Base-by-base conservation (phyloP, 2,888 invertebrate species). In the Drosophila stalkeri region DNA sequence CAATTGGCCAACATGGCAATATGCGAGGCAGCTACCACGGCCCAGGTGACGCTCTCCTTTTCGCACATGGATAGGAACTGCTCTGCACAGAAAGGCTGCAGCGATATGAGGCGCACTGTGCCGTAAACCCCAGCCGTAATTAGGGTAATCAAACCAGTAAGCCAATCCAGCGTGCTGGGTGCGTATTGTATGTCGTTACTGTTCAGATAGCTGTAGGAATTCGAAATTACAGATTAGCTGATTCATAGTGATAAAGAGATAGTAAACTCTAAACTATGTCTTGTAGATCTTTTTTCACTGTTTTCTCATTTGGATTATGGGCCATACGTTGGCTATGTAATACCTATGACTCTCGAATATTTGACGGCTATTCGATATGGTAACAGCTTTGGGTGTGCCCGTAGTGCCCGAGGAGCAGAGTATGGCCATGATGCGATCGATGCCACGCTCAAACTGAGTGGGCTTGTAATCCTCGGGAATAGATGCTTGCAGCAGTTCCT, bases 401-500 rank as follows among this genome's bases (percentile, higher is more conserved):
- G 92, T 92, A 7, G 92, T 92, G n/a, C 92, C 92, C 4, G 92
- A 93, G 60, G 91, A 92, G 82, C 82, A 92, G 16, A 92, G 64
- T 35, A 92, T 91, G 82, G 85, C 86, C 81, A 86, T 63, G 18
- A 60, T 85, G 11, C 86, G 82, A 66, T 86, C 79, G 2, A 71
- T 64, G 41, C 88, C 89, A 0, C 64, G 55, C 7, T 61, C 11
- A 11, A 82, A 81, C 47, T 61, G 59, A 6, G 57, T 23, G 0
- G 89, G 86, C 27, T 70, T 51, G 18, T 63, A 85, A 18, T 75
- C 57, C 1, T 74, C 71, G 8, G 31, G 44, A 1, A 82, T 23
- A 3, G 71, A n/a, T 12, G 44, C 54, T 51, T 76, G 52, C 1
- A 89, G 43, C 7, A 86, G 12, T 8, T 86, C 77, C 12, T 52